Percentiles rank a stretch among this genome's conserved stretches.
These are phyloP conservation scores for Tenthredo distinguenda DNA, from an alignment of 2,888 invertebrate genomes.

Conservation along the genomic window DNA sequence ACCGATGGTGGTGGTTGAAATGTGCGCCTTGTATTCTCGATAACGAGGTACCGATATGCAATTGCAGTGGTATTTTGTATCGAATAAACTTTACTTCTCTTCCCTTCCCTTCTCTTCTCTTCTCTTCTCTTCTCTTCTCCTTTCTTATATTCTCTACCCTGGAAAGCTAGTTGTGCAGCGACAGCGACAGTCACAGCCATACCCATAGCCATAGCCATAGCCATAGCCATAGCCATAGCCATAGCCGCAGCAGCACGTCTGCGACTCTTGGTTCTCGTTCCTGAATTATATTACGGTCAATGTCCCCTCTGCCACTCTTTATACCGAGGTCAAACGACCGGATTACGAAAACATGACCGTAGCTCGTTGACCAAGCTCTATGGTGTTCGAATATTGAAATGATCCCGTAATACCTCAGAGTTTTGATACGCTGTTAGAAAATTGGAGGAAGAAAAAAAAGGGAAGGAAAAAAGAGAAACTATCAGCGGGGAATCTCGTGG, in stretches of 20 bases:
- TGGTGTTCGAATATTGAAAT: conserved; percentile 18
- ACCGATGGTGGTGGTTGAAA: conserved; percentile 36
- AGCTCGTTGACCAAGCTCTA: background rate
- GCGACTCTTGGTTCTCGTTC: conserved; percentile 30
- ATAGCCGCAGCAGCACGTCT: background rate
- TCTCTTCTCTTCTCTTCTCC: background rate
- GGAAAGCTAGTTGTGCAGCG: background rate
- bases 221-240: background rate
- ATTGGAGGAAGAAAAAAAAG: background rate
- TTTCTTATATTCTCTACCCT: conserved; percentile 4
- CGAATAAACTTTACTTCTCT: conserved; percentile 25
- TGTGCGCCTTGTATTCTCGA: conserved; percentile 39
- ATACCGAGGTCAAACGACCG: conserved; percentile 25
- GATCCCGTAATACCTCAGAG: background rate
- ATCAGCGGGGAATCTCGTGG: background rate
- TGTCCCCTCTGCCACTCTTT: conserved; percentile 27
- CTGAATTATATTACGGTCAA: conserved; percentile 34
- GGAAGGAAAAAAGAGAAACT: no score
- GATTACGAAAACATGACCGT: conserved; percentile 33
- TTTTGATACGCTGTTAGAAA: background rate
- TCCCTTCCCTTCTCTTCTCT: background rate
- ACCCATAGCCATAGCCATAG: background rate
- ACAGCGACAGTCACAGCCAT: background rate
- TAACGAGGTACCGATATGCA: conserved; percentile 32
- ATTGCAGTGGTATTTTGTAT: conserved; percentile 26